These are phyloP conservation scores for Lutraria lutraria DNA, from an alignment of 2,888 invertebrate species.

Conservation along the genomic window DNA sequence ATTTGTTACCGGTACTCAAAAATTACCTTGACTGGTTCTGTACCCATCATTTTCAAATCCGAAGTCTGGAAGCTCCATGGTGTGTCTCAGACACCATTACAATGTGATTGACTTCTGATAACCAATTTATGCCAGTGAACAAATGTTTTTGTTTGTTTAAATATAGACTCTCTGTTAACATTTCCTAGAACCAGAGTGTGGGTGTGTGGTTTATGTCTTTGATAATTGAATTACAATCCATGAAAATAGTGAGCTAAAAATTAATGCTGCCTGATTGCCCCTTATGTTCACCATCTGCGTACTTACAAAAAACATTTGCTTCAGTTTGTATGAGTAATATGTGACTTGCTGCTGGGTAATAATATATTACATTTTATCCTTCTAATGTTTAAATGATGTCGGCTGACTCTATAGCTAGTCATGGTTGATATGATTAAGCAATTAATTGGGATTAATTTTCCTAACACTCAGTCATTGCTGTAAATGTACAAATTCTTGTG, in stretches of 20 bases:
- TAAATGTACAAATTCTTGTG: background rate
- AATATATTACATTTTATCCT: background rate
- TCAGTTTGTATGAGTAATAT: background rate
- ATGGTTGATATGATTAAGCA: background rate
- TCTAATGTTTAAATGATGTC: background rate
- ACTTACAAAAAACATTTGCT: background rate
- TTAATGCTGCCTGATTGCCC: background rate
- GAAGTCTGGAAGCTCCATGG: too few relatives aligned
- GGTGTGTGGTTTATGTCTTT: background rate
- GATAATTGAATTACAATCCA: background rate
- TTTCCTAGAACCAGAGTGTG: background rate
- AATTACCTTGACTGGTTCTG: too few relatives aligned
- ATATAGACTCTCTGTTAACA: background rate
- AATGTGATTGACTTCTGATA: too few relatives aligned
- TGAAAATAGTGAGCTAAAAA: background rate
- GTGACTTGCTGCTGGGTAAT: background rate
- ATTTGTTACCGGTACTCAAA: too few relatives aligned
- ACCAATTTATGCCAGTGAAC: too few relatives aligned
- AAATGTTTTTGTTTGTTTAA: too few relatives aligned
- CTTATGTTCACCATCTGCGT: background rate
- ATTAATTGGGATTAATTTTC: background rate
- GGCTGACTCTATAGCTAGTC: background rate
- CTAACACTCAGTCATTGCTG: background rate
- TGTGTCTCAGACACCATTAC: too few relatives aligned
- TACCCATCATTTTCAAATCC: too few relatives aligned